Conservation (phyloP, 2,797 vertebrate species). For the Acanthornis magna region DNA sequence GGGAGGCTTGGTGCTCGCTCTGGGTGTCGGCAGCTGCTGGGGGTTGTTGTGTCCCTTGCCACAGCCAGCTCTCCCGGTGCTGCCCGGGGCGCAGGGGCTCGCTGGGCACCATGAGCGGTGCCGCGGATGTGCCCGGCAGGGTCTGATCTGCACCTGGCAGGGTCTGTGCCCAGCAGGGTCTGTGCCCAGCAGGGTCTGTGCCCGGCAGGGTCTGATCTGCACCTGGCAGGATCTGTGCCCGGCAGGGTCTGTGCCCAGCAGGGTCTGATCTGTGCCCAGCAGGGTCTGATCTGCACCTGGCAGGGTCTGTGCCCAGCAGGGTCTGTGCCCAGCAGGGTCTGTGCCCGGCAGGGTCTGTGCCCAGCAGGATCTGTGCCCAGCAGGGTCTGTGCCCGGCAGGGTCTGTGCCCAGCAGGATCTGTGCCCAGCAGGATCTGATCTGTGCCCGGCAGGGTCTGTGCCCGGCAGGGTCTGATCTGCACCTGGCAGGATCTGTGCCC, state of each 20-base stretch:
- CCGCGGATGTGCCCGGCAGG: too few relatives aligned
- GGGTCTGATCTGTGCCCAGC: neutral
- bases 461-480: too few relatives aligned
- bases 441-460: too few relatives aligned
- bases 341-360: too few relatives aligned
- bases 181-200: neutral
- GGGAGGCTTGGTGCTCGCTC: rapidly evolving
- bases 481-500: too few relatives aligned
- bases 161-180: too few relatives aligned
- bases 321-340: too few relatives aligned
- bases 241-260: neutral
- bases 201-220: too few relatives aligned
- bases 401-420: neutral
- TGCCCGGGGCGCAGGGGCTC: rapidly evolving
- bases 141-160: too few relatives aligned
- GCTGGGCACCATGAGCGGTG: neutral
- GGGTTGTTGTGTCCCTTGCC: neutral
- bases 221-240: neutral
- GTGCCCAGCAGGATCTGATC: neutral
- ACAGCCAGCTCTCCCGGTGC: rapidly evolving
- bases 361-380: neutral
- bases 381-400: neutral
- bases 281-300: too few relatives aligned
- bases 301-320: too few relatives aligned
- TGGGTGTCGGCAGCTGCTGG: neutral